These are phyloP conservation scores for Nothocercus nigrocapillus DNA, from an alignment of 2,113 vertebrate species.

Conservation along the genomic window DNA sequence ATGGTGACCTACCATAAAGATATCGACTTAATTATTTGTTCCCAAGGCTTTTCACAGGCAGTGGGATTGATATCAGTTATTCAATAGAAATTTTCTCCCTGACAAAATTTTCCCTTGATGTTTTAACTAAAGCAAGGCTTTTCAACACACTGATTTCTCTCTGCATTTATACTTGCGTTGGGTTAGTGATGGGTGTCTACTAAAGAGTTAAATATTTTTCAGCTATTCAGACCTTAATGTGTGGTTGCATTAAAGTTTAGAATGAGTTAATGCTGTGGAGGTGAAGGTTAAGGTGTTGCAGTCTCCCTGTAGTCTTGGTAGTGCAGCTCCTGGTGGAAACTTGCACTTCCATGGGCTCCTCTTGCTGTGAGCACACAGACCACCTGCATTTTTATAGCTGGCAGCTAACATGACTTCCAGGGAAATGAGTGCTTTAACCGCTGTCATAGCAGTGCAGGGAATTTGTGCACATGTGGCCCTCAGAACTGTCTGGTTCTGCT, in stretches of 20 bases:
- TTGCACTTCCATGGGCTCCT: background rate
- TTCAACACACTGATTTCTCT: background rate
- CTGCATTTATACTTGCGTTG: background rate
- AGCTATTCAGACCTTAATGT: background rate
- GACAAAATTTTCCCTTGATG: background rate
- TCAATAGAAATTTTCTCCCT: background rate
- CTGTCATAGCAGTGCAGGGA: background rate
- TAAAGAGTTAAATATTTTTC: background rate
- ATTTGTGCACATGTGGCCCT: background rate
- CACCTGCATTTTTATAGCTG: background rate
- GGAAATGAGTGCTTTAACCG: background rate
- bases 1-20: background rate
- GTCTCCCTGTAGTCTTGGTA: background rate
- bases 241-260: background rate
- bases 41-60: background rate
- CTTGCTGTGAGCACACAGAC: background rate
- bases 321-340: background rate
- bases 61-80: conserved; percentile 13
- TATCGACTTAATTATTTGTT: conserved; percentile 16
- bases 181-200: background rate
- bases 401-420: background rate
- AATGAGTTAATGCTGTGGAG: background rate
- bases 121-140: background rate
- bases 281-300: background rate
- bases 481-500: background rate